Conservation (phyloP, 2,888 invertebrate genomes). For the Platycheirus rosarum region DNA sequence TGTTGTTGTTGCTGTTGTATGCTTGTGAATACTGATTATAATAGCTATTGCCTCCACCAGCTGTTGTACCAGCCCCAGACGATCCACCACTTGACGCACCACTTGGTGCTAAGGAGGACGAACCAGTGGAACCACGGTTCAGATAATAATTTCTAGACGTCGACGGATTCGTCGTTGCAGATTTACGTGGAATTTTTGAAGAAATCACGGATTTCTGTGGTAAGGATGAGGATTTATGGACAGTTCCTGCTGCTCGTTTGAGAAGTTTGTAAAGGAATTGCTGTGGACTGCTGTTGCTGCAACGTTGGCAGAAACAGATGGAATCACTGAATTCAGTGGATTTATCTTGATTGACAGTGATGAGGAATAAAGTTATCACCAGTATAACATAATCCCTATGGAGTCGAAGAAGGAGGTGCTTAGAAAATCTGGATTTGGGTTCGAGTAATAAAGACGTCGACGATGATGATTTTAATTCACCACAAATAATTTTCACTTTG, state of each 20-base stretch:
- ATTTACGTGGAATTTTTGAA: constrained; percentile 69
- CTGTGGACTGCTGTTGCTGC: constrained; percentile 44
- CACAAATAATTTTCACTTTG: constrained; percentile 35
- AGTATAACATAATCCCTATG: constrained; percentile 66
- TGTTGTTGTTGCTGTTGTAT: constrained; percentile 64
- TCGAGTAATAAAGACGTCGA: constrained; percentile 7
- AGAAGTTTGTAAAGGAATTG: constrained; percentile 50
- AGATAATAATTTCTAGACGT: constrained; percentile 63
- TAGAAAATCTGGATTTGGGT: constrained; percentile 41
- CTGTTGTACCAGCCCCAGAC: constrained; percentile 33
- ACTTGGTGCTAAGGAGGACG: constrained; percentile 14
- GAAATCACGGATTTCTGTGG: constrained; percentile 35
- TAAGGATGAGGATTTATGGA: constrained; percentile 38
- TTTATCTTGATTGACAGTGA: constrained; percentile 56
- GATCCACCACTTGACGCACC: constrained; percentile 30
- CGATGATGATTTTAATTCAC: constrained; percentile 34
- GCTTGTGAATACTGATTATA: constrained; percentile 74
- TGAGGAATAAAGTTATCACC: constrained; percentile 59
- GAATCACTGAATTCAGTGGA: constrained; percentile 30
- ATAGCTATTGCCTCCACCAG: constrained; percentile 77
- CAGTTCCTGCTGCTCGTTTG: constrained; percentile 26
- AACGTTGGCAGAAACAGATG: constrained; percentile 45
- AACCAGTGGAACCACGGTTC: constrained; percentile 52
- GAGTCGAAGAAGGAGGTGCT: constrained; percentile 43
- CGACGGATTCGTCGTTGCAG: constrained; percentile 70